Base-by-base conservation (phyloP, 2,888 invertebrate species). In the Sarcophaga variegata region DNA sequence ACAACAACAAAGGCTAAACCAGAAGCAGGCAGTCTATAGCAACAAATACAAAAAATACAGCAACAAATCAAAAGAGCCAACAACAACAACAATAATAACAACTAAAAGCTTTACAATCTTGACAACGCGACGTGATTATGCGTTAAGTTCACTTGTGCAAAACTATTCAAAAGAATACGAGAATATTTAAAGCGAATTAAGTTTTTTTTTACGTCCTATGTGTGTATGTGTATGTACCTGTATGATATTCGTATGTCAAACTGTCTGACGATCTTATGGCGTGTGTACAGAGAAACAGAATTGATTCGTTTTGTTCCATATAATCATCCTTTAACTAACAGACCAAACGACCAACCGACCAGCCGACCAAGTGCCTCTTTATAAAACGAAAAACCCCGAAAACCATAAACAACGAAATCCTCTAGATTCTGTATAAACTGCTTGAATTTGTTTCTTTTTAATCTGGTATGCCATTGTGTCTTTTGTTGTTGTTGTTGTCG, bases 81-180 rank as follows among this genome's bases (percentile, higher is more conserved):
- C 66, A 81, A 62, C 59, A 14, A 17, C 66, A 81, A 62, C 59
- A 14, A 17, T 37, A 47, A 45, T 67, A 70, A 71, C 66, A 83
- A 75, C 45, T 64, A 69, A 63, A 70, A 79, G 76, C 77, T 72
- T 79, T 85, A 80, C 86, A 88, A 88, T 89, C 91, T 90, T 88
- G 89, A 89, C 91, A 90, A 90, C 90, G 88, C 91, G 89, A 89
- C 86, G 90, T 90, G 91, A 91, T 91, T 90, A 90, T 89, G 89
- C 88, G 90, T 90, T 90, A 89, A 90, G 89, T 90, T 90, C 88
- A 89, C 87, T 88, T 83, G 89, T 89, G 89, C 85, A 74, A 76
- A 86, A 85, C 71, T 71, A 81, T 78, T 77, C 77, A 54, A 74
- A 67, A 71, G 80, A 37, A 37, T 8, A 71, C 74, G 79, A 45